phyloP scores from a whole-genome alignment of 2,888 invertebrate genomes.

The Trachelus tabidus region DNA sequence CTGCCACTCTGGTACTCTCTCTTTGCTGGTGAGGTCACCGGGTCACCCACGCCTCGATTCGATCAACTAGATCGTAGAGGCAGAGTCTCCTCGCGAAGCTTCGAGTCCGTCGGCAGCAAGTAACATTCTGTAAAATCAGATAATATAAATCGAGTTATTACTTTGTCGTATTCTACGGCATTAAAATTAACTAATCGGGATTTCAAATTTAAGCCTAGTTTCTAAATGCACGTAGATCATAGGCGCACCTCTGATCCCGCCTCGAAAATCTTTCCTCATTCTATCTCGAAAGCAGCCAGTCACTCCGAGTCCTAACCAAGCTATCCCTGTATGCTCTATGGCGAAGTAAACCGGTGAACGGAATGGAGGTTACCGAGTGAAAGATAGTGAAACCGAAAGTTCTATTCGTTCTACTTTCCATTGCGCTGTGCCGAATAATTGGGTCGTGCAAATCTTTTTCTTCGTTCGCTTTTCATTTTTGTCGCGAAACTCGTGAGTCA shows the following conservation, averaged over 20 bases:
- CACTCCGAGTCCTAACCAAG: background rate
- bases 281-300: background rate
- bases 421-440: constrained; percentile 41
- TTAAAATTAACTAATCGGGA: background rate
- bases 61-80: background rate
- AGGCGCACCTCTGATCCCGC: background rate
- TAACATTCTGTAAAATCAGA: background rate
- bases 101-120: background rate
- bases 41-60: constrained; percentile 46
- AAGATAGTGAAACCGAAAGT: constrained; percentile 61
- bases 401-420: constrained; percentile 60
- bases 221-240: background rate
- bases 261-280: background rate
- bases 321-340: background rate
- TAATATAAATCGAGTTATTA: background rate
- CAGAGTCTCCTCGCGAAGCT: background rate
- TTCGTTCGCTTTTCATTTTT: background rate
- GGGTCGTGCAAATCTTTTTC: constrained; percentile 22
- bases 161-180: background rate
- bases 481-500: background rate
- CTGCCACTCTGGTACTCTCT: constrained; percentile 32
- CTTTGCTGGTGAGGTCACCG: constrained; percentile 40
- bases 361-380: constrained; percentile 50
- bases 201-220: background rate
- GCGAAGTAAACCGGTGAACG: constrained; percentile 22